Percentiles rank a stretch among this genome's conserved stretches.
Conservation (phyloP, 2,888 invertebrate genomes). For the Drosophila mimica region DNA sequence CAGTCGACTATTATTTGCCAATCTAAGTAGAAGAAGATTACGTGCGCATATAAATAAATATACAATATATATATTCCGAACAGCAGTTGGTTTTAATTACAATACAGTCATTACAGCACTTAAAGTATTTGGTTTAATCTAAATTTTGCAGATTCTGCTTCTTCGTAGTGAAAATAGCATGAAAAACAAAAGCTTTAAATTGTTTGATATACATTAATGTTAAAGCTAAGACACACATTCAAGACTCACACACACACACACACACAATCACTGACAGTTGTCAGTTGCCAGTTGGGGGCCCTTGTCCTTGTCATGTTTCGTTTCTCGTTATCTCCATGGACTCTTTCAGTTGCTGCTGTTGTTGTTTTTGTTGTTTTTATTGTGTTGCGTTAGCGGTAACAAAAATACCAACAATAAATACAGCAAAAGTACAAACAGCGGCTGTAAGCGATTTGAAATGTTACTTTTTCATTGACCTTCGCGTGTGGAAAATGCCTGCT, state of each 20-base stretch:
- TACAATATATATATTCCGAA: neutral
- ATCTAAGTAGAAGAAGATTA: neutral
- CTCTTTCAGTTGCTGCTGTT: constrained; percentile 22
- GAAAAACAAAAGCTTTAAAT: neutral
- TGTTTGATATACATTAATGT: neutral
- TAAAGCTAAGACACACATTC: constrained; percentile 14
- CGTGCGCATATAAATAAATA: neutral
- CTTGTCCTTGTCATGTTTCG: constrained; percentile 73
- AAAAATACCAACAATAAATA: constrained; percentile 40
- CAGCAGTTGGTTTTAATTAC: neutral
- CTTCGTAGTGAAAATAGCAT: neutral
- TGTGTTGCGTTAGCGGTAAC: constrained; percentile 51
- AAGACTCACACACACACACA: constrained; percentile 12
- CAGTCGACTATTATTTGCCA: neutral
- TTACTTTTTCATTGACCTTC: constrained; percentile 74
- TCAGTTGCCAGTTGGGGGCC: constrained; percentile 38
- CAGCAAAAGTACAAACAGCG: constrained; percentile 39
- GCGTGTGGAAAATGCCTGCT: constrained; percentile 60
- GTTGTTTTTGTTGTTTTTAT: constrained; percentile 36
- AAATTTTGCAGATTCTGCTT: neutral
- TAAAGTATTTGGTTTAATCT: neutral
- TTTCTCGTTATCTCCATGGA: constrained; percentile 63
- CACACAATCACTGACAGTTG: constrained; percentile 16
- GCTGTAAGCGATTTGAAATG: constrained; percentile 66
- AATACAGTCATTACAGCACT: neutral